Conservation (phyloP, 2,888 invertebrate genomes). For the Rhorus exstirpatorius region DNA sequence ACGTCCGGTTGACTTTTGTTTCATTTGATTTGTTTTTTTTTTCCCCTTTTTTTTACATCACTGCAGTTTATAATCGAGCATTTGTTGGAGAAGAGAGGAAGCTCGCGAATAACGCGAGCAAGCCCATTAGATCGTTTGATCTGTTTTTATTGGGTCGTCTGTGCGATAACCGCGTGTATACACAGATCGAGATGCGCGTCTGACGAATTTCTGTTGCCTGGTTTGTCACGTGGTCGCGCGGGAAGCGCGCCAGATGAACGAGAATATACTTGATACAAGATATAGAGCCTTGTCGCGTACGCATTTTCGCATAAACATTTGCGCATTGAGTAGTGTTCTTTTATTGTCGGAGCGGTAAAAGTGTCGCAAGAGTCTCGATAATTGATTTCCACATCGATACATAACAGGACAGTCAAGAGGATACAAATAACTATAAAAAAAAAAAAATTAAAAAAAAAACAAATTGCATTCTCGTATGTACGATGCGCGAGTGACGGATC, state of each 20-base stretch:
- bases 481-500: not conserved
- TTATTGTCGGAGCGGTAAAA: conserved; percentile 18
- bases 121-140: conserved; percentile 79
- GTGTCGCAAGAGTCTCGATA: conserved; percentile 13
- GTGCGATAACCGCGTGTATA: not conserved
- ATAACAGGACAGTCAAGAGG: no score
- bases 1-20: not conserved
- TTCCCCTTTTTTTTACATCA: not conserved
- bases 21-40: not conserved
- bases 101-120: conserved; percentile 47
- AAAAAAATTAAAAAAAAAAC: conserved; percentile 1
- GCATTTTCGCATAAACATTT: conserved; percentile 1
- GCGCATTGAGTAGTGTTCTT: conserved; percentile 10
- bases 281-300: not conserved
- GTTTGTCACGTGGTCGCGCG: conserved; percentile 33
- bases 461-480: not conserved
- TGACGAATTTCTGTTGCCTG: conserved; percentile 45
- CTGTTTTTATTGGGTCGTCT: conserved; percentile 77
- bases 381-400: conserved; percentile 20
- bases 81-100: not conserved
- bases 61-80: conserved; percentile 5
- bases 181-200: conserved; percentile 7
- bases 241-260: conserved; percentile 60
- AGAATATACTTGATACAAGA: not conserved
- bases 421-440: not conserved